Evolutionary conservation across 1,140 invertebrate species (phyloP), one percentile per base, ranked within the genome.

Genomic region (Cydia fagiglandana): DNA sequence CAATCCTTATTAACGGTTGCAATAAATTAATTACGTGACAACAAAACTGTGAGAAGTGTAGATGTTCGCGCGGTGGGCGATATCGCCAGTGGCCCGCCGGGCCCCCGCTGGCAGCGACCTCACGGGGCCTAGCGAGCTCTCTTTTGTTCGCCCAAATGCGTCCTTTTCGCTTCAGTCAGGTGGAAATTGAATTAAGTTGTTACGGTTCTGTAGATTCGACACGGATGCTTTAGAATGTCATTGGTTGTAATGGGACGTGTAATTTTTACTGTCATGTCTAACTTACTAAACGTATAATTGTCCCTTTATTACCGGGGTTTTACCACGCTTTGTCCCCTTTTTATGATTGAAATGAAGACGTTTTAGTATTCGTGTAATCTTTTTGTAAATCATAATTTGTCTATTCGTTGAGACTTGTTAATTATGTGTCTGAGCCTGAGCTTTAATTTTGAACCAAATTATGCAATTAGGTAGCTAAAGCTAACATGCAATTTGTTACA

Each of bases 21-120:
- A 90, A 92, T 91, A 92, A 91, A 91, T 92, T 90, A 92, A 91
- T 92, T 92, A 89, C 81, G 85, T 87, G 88, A 89, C 89, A 91
- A 90, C 89, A 87, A 88, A 87, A 85, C 86, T 84, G 87, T 91
- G 86, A 90, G 88, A 84, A 90, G 85, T 38, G 61, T 12, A 56
- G n/a, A 38, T 66, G 38, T 85, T 86, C 79, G 83, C 88, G 79
- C 86, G 74, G 86, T 82, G 87, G 84, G 84, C 79, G 79, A 82
- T 84, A 81, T 81, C 78, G 78, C 79, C 78, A 78, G 76, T 61
- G 74, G 80, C 75, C 73, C 75, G 80, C 79, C 80, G 84, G 76
- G 81, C 86, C 88, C 90, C 90, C 81, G 90, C 88, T 89, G 90
- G 77, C 64, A 74, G 77, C 74, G 89, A 91, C 88, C 89, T 89